Evolutionary conservation across 1,140 invertebrate species (phyloP), one percentile per base, ranked within the genome.

Genomic region (Sipha flava): DNA sequence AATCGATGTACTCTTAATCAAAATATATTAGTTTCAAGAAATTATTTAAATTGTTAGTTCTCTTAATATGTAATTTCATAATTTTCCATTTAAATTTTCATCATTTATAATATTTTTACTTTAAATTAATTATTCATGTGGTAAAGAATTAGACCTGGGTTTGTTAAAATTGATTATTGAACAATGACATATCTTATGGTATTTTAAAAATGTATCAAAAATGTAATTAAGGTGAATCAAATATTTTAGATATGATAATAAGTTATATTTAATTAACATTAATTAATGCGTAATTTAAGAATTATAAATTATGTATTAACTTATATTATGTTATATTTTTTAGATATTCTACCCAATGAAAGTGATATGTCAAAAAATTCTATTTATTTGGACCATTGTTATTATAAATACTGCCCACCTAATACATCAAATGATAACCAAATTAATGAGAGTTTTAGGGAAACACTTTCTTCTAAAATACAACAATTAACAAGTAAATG

Each of bases 341-440:
- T 64, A 64, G 59, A 64, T 37, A 37, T 59, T 37, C 29, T 59
- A 40, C 12, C 9, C 18, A 52, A 52, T 52, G 70, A 77, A 57
- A 26, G 6, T 26, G 21, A 77, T 23, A 18, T 59, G 16, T n/a
- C 34, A 23, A 23, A 23, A 43, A 77, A 59, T 59, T 37, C 52
- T 18, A 77, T 77, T 40, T 23, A 43, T 43, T 77, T 77, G 26
- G 73, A 77, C 43, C 73, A 77, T 77, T 59, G 52, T 59, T 77
- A 77, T 12, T 77, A 43, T 10, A 77, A 77, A 12, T 52, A 77
- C 59, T 59, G 12, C 4, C 26, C 73, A n/a, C 21, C 73, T 16
- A 77, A 29, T 3, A 26, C 29, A 10, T 16, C 52, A 26, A 23
- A n/a, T n/a, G 40, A 1, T 43, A 43, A 0, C 21, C 40, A 66